Base-by-base conservation (phyloP, 1,140 invertebrate species). In the Lepidurus apus region DNA sequence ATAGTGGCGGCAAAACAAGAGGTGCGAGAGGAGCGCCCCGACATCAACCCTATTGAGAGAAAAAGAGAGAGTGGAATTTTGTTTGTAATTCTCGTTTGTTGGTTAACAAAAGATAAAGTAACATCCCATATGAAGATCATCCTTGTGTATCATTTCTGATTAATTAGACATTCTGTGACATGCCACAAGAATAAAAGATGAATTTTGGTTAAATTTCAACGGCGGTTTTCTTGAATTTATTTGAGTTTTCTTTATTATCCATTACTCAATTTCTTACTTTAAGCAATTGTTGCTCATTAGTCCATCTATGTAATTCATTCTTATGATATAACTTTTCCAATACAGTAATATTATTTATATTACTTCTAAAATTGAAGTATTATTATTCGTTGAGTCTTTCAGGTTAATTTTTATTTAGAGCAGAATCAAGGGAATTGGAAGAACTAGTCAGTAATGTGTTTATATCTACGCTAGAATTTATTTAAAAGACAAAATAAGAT, bases 41-140 rank as follows among this genome's bases (percentile, higher is more conserved):
- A 88, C 90, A 91, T 87, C 90, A 91, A 87, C 91, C 91, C 83
- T 92, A 92, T 87, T 92, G 90, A 88, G 83, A 83, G 43, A 21
- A 24, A 75, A 42, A 75, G 24, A 75, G 26, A 42, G 24, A 42
- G 47, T 42, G 75, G 21, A 75, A 34, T 13, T 77, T 26, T 42
- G 43, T 77, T 47, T 65, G 53, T 65, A 65, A 65, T 65, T 8
- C 17, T 65, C 53, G 53, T 65, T 34, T 65, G 53, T 65, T 65
- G 53, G 53, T 65, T 13, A 65, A 65, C 53, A 9, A 65, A 65
- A 6, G 53, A 65, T 21, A 65, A 65, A 65, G 53, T 65, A 65
- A 65, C 53, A 65, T 65, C 53, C 53, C 53, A 65, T 65, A 65
- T 65, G 53, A 65, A 65, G 17, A 65, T 65, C 53, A 65, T 65